Conservation (phyloP, 2,888 invertebrate genomes). For the Chymomyza fuscimana region DNA sequence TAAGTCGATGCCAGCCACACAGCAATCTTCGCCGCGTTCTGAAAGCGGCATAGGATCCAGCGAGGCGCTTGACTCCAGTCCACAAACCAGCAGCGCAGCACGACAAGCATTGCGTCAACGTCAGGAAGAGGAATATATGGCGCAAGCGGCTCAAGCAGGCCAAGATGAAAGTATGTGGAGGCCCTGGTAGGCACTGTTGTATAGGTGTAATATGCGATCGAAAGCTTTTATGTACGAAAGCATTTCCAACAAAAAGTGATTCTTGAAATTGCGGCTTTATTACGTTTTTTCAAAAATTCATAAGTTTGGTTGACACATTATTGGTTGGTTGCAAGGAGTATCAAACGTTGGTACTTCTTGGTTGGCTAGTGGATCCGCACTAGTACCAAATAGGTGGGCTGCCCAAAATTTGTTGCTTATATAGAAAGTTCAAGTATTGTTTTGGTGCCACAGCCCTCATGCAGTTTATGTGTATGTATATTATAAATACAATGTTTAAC, state of each 20-base stretch:
- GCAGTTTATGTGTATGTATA: neutral
- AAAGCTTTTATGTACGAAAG: constrained; percentile 63
- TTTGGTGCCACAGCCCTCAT: neutral
- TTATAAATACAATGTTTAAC: neutral
- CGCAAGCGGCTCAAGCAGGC: constrained; percentile 48
- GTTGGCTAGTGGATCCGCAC: neutral
- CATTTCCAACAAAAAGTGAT: constrained; percentile 21
- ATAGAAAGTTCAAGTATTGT: neutral
- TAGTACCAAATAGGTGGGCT: constrained; percentile 53
- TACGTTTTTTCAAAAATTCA: too few relatives aligned
- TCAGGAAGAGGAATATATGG: constrained; percentile 65
- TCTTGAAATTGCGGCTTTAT: neutral
- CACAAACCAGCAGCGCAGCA: constrained; percentile 62
- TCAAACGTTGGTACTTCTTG: neutral
- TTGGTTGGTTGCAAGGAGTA: neutral
- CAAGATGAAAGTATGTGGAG: constrained; percentile 81
- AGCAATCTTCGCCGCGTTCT: constrained; percentile 60
- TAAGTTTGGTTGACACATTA: neutral
- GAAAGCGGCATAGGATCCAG: constrained; percentile 64
- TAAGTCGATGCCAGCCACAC: constrained; percentile 62
- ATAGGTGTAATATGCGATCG: constrained; percentile 20
- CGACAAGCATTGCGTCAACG: constrained; percentile 60
- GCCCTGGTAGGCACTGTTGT: constrained; percentile 79
- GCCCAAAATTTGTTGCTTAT: constrained; percentile 55
- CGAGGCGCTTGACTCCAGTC: constrained; percentile 53